Base-by-base conservation (phyloP, 2,113 vertebrate species). In the Lasiurus cinereus region DNA sequence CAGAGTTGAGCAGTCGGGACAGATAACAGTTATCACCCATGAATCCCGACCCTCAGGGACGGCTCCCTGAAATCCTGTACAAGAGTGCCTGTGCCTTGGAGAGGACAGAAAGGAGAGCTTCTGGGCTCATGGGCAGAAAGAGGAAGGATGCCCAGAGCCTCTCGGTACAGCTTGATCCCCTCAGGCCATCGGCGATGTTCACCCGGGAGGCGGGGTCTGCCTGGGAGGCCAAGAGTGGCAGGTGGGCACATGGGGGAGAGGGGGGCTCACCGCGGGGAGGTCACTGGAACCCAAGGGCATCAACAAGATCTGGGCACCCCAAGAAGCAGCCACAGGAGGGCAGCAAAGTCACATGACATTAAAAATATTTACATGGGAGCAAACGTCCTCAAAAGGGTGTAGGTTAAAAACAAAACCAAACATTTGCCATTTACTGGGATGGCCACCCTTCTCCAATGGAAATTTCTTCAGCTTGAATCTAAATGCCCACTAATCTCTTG, bases 291-390 rank as follows among this genome's bases (percentile, higher is more conserved):
- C 83, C 54, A 21, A 0, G 66, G 48, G 62, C 72, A 33, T 84
- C 52, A 90, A 80, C 46, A 59, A 83, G 66, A 74, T 56, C 64
- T n/a, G 43, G 43, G 56, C 76, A 94, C 95, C 97, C 96, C 82
- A 79, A 91, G 91, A 67, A 97, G 91, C 85, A 96, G 95, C 97
- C 97, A 97, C 97, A 96, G 95, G 97, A 94, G 97, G 97, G 97
- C 97, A 97, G 97, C 97, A 97, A 97, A 96, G 94, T 96, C 96
- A 96, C 96, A 95, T 97, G 96, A 39, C 95, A 86, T 70, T 90
- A 15, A 76, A 83, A 88, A 36, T 54, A 83, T 22, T 43, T 88
- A 31, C 73, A 24, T 4, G 21, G 2, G 72, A 36, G 73, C 56
- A 4, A 29, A 0, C 33, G 77, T 39, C 88, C 5, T 73, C 67